phyloP scores from a whole-genome alignment of 2,113 vertebrate genomes.

The Martes martes region DNA sequence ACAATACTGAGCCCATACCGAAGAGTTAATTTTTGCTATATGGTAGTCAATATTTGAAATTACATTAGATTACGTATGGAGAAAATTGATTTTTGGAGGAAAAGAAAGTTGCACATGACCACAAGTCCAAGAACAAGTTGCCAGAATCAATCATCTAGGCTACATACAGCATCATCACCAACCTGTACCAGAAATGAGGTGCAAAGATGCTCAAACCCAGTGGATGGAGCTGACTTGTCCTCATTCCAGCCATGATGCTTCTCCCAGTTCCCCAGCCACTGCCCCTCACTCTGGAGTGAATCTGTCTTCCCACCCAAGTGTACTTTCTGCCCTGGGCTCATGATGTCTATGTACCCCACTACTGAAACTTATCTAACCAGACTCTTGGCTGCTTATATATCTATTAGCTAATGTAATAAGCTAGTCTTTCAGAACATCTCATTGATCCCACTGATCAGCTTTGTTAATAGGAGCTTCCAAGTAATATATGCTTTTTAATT shows the following conservation, averaged over 20 bases:
- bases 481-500: neutral
- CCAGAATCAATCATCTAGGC: neutral
- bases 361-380: neutral
- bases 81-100: neutral
- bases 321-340: neutral
- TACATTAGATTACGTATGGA: neutral
- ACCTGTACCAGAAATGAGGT: neutral
- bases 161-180: neutral
- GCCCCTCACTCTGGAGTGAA: neutral
- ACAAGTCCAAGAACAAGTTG: neutral
- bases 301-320: neutral
- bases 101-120: neutral
- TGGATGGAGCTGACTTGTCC: neutral
- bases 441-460: neutral
- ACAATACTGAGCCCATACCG: neutral
- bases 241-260: no score
- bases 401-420: neutral
- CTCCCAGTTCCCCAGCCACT: neutral
- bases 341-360: no score
- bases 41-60: neutral
- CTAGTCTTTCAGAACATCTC: neutral
- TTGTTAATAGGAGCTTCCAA: neutral
- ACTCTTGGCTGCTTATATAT: neutral
- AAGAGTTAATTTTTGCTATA: neutral
- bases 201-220: neutral